Percentiles rank a stretch among this genome's conserved stretches.
These are phyloP conservation scores for Trissonchulus latispiculum DNA, from an alignment of 2,888 invertebrate species.

Conservation along the genomic window DNA sequence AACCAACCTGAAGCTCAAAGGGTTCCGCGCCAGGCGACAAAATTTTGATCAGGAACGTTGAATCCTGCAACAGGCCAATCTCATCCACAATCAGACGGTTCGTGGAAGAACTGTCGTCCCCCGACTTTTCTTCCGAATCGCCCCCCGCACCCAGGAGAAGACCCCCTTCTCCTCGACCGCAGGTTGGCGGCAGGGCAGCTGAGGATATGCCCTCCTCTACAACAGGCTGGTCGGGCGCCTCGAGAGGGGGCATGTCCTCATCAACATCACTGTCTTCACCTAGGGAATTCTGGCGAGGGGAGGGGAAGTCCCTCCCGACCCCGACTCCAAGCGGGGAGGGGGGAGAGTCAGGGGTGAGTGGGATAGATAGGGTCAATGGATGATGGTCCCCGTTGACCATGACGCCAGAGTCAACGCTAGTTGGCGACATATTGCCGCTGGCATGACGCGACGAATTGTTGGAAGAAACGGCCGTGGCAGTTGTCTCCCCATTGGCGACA, in stretches of 20 bases:
- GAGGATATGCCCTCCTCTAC: background rate
- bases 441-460: background rate
- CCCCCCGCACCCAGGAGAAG: background rate
- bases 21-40: constrained; percentile 79
- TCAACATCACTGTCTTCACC: background rate
- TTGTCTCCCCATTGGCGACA: too few relatives aligned
- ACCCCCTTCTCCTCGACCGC: too few relatives aligned
- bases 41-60: constrained; percentile 86
- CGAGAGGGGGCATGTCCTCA: background rate
- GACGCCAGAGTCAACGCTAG: background rate
- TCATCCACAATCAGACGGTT: background rate
- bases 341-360: background rate
- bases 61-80: constrained; percentile 51
- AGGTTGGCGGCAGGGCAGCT: too few relatives aligned
- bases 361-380: background rate
- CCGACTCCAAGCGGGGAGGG: too few relatives aligned
- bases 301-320: too few relatives aligned
- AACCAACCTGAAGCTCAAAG: constrained; percentile 73
- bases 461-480: too few relatives aligned
- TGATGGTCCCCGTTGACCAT: background rate
- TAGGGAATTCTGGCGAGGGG: background rate
- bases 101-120: background rate
- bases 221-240: background rate
- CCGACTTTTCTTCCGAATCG: background rate
- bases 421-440: background rate